phyloP scores from a whole-genome alignment of 1,140 invertebrate species.

The Tetramorium simillimum region DNA sequence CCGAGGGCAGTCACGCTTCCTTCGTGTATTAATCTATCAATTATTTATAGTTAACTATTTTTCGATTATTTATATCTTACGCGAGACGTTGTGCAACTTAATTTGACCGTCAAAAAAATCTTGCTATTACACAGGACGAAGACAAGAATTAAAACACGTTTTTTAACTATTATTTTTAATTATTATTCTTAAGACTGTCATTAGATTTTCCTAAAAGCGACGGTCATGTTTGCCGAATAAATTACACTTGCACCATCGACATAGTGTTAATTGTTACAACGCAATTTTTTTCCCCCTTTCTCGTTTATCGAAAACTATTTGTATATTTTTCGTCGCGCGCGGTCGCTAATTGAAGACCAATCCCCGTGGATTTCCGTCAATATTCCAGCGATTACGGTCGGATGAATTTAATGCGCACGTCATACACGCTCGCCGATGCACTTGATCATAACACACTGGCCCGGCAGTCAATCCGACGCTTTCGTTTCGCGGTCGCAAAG shows the following conservation, averaged over 20 bases:
- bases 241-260: not conserved
- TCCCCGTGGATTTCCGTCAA: not conserved
- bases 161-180: no score
- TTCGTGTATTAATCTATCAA: constrained; percentile 13
- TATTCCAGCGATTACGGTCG: constrained; percentile 6
- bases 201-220: not conserved
- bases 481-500: constrained; percentile 21
- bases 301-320: not conserved
- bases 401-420: constrained; percentile 17
- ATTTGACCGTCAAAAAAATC: not conserved
- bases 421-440: not conserved
- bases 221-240: not conserved
- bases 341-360: constrained; percentile 8
- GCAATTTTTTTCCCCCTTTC: no score
- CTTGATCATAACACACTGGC: not conserved
- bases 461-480: constrained; percentile 4
- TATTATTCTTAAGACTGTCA: constrained; percentile 3
- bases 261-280: not conserved
- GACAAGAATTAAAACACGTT: constrained; percentile 1
- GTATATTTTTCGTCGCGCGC: not conserved
- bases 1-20: not conserved
- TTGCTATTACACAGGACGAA: not conserved
- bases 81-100: not conserved
- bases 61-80: not conserved
- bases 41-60: not conserved